Percentiles rank a stretch among this genome's conserved stretches.
These are phyloP conservation scores for Callitettix versicolor DNA, from an alignment of 1,140 invertebrate genomes.

Conservation along the genomic window DNA sequence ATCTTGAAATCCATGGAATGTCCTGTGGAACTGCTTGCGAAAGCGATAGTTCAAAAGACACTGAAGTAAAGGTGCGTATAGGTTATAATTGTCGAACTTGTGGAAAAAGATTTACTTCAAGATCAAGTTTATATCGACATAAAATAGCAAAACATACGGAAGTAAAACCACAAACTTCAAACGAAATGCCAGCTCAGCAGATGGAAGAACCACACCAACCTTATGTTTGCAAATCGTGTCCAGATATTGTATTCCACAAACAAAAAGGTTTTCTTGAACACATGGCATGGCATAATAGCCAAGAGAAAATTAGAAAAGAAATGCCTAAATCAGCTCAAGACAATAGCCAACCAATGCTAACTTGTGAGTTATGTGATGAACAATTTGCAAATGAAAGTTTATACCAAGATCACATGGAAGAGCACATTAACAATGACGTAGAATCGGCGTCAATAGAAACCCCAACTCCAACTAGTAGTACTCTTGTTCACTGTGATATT, in stretches of 20 bases:
- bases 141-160: not conserved
- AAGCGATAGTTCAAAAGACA: too few species aligned
- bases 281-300: conserved; percentile 21
- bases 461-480: conserved; percentile 21
- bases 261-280: conserved; percentile 18
- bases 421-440: conserved; percentile 31
- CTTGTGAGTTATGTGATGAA: conserved; percentile 30
- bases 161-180: not conserved
- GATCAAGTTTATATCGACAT: not conserved
- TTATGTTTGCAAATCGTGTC: not conserved
- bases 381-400: conserved; percentile 28
- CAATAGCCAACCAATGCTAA: conserved; percentile 10
- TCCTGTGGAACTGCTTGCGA: too few species aligned
- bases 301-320: conserved; percentile 17
- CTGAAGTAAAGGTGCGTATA: too few species aligned
- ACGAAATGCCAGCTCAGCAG: too few species aligned
- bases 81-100: too few species aligned
- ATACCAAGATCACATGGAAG: conserved; percentile 26
- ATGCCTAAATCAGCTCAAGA: not conserved
- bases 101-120: too few species aligned
- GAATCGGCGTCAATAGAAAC: conserved; percentile 5
- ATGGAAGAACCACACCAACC: too few species aligned
- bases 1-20: too few species aligned
- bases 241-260: conserved; percentile 6
- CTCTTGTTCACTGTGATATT: conserved; percentile 42